A percentile compares a stretch with the other conserved stretches of the same genome.
Conservation (phyloP, 2,888 invertebrate genomes). For the Macropis europaea region DNA sequence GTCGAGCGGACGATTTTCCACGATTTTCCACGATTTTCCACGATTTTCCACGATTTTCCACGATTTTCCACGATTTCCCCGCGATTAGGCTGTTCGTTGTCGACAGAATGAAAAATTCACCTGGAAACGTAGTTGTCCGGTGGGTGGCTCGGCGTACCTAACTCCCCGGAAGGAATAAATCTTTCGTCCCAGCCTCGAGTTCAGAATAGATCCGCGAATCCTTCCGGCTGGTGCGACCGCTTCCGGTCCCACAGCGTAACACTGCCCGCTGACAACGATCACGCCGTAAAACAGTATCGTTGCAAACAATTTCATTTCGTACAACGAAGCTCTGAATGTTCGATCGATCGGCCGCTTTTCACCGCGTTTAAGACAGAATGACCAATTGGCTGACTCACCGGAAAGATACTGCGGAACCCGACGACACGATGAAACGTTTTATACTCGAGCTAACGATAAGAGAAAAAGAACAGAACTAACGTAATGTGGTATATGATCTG, state of each 20-base stretch:
- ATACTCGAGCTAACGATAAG: background rate
- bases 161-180: constrained; percentile 67
- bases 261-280: background rate
- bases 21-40: too few relatives aligned
- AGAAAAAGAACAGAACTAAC: too few relatives aligned
- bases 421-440: background rate
- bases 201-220: constrained; percentile 55
- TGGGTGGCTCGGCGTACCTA: constrained; percentile 63
- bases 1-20: too few relatives aligned
- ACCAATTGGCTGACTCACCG: background rate
- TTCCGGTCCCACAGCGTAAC: constrained; percentile 16
- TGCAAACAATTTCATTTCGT: background rate
- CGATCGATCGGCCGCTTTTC: background rate
- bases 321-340: too few relatives aligned
- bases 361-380: too few relatives aligned
- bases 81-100: constrained; percentile 4
- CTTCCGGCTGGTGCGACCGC: constrained; percentile 53
- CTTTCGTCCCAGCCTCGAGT: constrained; percentile 56
- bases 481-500: too few relatives aligned
- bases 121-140: constrained; percentile 58
- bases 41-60: too few relatives aligned
- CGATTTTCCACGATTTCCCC: background rate
- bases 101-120: constrained; percentile 34
- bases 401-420: background rate
- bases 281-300: background rate